phyloP scores from a whole-genome alignment of 1,140 invertebrate species.

The Archivesica marissinica region DNA sequence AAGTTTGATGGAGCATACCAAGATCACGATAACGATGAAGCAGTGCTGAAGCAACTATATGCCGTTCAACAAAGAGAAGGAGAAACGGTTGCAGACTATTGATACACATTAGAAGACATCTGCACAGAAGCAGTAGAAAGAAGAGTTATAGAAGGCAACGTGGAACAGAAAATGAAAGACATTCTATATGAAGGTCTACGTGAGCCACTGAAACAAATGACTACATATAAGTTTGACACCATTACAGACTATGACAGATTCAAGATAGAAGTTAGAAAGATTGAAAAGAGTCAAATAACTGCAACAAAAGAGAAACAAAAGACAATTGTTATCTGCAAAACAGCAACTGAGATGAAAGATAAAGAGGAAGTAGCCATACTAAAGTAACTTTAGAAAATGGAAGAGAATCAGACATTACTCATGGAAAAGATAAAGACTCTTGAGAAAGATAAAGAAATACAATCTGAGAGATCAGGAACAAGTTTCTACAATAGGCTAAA shows the following conservation, averaged over 20 bases:
- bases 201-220: background rate
- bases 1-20: slow-evolving; percentile 15
- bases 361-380: too few relatives aligned
- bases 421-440: too few relatives aligned
- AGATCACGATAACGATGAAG: background rate
- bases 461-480: too few relatives aligned
- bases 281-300: background rate
- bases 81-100: background rate
- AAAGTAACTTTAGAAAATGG: too few relatives aligned
- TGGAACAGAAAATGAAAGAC: background rate
- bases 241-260: background rate
- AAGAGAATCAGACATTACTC: too few relatives aligned
- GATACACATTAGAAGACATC: background rate
- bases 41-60: slow-evolving; percentile 2
- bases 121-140: background rate
- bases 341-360: too few relatives aligned
- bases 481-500: too few relatives aligned
- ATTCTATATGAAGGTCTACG: slow-evolving; percentile 1
- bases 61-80: background rate
- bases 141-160: background rate
- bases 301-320: background rate
- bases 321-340: too few relatives aligned
- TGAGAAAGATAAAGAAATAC: too few relatives aligned
- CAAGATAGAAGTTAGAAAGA: slow-evolving; percentile 23
- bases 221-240: background rate